Base-by-base conservation (phyloP, 2,888 invertebrate species). In the Stegophylla sp. region DNA sequence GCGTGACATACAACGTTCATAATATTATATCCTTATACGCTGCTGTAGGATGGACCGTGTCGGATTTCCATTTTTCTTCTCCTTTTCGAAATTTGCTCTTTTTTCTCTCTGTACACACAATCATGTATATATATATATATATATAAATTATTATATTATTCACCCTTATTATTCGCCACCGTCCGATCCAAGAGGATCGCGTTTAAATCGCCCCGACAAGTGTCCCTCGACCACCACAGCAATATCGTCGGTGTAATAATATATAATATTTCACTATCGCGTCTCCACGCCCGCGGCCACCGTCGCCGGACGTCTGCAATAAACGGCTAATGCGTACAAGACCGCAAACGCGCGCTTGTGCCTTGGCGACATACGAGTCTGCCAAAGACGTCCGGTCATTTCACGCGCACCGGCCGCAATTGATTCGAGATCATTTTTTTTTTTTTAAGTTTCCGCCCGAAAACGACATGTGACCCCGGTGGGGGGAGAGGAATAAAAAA, bases 191-290 rank as follows among this genome's bases (percentile, higher is more conserved):
- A 3, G 20, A 34, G 34, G 34, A 75, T 63, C 74, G 74, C 74
- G 74, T 74, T 63, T 74, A 74, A 74, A 74, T 48, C 74, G 51
- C 34, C 34, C 7, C 74, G 74, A 75, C 74, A 75, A 75, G 74
- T 75, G 51, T 64, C 41, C 23, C 41, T 17, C 51, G 4, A 3
- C 45, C 45, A 15, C 45, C 45, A 12, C 45, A 10, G 45, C 56
- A 23, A 20, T 56, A 23, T 56, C 20, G 56, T 20, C 56, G 20
- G 7, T 7, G 34, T 34, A 34, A 34, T 34, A 34, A 34, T 34
- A 34, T 34, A 34, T 34, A 43, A 59, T 51, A 61, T 75, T 75
- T 75, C 74, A 75, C 72, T 26, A 34, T 1, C 53, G 53, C 53
- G 53, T 20, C 23, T 10, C 41, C n/a, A 23, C 17, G 10, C 43